Evolutionary conservation across 2,888 invertebrate genomes (phyloP).

Genomic region (Sinohyriopsis cumingii): DNA sequence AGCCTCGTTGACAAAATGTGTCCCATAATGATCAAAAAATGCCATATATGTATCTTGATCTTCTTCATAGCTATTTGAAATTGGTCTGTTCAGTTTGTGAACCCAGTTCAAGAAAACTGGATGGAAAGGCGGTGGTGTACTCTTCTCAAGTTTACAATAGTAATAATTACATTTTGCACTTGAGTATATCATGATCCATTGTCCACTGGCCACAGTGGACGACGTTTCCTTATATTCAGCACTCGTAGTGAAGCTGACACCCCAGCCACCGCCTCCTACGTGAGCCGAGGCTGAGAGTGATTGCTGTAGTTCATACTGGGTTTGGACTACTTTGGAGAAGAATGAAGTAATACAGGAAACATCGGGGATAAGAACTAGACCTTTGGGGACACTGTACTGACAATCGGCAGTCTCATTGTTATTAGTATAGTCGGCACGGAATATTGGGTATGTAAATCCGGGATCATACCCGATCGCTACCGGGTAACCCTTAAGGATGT

Average conservation of each 20-base stretch:
- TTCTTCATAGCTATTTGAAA: conserved; percentile 2
- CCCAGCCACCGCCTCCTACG: conserved; percentile 8
- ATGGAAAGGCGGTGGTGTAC: conserved; percentile 14
- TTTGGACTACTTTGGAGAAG: too few species aligned
- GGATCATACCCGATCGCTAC: too few species aligned
- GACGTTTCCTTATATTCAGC: conserved; percentile 11
- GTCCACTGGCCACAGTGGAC: conserved; percentile 9
- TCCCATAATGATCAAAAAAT: too few species aligned
- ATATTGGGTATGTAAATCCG: too few species aligned
- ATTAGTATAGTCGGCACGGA: too few species aligned
- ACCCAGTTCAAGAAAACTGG: conserved; percentile 17
- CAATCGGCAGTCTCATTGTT: background rate
- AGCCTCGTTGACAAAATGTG: too few species aligned
- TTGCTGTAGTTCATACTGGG: too few species aligned
- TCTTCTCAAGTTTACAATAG: conserved; percentile 8
- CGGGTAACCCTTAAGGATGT: too few species aligned
- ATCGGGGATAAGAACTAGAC: conserved; percentile 17
- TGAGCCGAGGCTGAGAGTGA: conserved; percentile 7
- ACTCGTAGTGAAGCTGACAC: conserved; percentile 14
- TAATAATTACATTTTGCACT: too few species aligned
- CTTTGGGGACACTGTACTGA: conserved; percentile 9
- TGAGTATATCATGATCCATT: too few species aligned
- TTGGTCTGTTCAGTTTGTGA: conserved; percentile 8
- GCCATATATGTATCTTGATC: too few species aligned
- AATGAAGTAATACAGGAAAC: conserved; percentile 19